phyloP scores from a whole-genome alignment of 2,888 invertebrate species.

The Papilio elwesi region DNA sequence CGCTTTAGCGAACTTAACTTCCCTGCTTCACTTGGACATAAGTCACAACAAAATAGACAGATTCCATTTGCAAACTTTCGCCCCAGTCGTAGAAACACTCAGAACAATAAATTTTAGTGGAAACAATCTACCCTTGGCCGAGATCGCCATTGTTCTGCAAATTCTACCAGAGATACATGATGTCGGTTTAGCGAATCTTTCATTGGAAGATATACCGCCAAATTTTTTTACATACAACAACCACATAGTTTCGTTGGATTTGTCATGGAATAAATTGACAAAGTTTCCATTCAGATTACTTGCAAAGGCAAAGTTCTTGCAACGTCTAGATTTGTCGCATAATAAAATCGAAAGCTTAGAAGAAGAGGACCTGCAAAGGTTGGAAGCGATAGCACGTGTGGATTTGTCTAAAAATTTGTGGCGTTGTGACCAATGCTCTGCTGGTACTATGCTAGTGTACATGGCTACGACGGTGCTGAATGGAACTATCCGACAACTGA shows the following conservation, averaged over 20 bases:
- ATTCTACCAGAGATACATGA: conserved; percentile 83
- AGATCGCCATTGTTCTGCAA: conserved; percentile 84
- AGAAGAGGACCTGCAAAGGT: conserved; percentile 81
- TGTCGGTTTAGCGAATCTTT: conserved; percentile 85
- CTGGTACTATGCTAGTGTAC: conserved; percentile 82
- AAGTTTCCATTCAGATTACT: conserved; percentile 84
- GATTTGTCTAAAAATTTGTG: conserved; percentile 86
- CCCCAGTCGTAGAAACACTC: conserved; percentile 85
- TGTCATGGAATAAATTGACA: conserved; percentile 88
- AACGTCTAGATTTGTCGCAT: conserved; percentile 88
- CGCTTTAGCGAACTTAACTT: conserved; percentile 89
- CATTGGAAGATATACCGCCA: conserved; percentile 81
- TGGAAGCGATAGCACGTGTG: conserved; percentile 83
- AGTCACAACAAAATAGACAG: conserved; percentile 90
- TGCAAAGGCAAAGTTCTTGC: conserved; percentile 82
- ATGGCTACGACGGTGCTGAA: conserved; percentile 83
- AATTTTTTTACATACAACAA: conserved; percentile 85
- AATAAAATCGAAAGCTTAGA: conserved; percentile 87
- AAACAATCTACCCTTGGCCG: conserved; percentile 84
- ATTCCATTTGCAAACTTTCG: conserved; percentile 86
- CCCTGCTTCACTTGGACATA: conserved; percentile 88
- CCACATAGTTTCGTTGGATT: conserved; percentile 86
- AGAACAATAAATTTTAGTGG: conserved; percentile 88
- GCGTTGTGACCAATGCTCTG: conserved; percentile 87
- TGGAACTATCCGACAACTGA: conserved; percentile 76